phyloP scores from a whole-genome alignment of 2,113 vertebrate species.

The Psilopsiagon aymara region DNA sequence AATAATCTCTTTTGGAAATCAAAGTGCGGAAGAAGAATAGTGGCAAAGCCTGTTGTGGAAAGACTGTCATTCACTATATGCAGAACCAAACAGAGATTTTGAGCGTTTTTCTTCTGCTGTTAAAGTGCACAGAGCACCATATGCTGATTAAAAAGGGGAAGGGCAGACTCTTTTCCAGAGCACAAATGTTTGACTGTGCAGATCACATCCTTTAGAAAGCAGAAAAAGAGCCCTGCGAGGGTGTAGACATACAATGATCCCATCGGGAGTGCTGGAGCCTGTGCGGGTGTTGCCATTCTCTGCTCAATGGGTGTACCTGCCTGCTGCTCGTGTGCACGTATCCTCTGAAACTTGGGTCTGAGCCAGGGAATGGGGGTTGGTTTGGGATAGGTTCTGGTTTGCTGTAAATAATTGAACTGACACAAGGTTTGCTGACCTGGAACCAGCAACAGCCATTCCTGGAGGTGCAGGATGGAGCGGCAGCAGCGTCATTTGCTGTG shows the following conservation, averaged over 20 bases:
- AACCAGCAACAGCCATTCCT: not conserved
- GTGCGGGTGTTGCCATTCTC: not conserved
- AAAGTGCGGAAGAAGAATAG: not conserved
- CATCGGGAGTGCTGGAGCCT: not conserved
- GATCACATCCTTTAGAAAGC: conserved; percentile 9
- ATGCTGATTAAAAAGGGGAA: not conserved
- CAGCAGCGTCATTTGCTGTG: not conserved
- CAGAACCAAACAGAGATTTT: not conserved
- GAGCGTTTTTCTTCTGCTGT: not conserved
- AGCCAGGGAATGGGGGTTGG: not conserved
- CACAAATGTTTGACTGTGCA: not conserved
- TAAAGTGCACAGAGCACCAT: not conserved
- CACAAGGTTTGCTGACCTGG: not conserved
- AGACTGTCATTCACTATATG: not conserved
- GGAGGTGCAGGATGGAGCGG: not conserved
- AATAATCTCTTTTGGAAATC: not conserved
- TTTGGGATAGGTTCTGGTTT: not conserved
- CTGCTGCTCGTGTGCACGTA: not conserved
- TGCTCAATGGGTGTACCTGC: conserved; percentile 4
- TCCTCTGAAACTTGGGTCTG: not conserved
- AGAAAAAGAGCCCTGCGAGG: not conserved
- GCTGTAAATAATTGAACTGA: not conserved
- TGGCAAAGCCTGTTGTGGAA: not conserved
- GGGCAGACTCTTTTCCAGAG: not conserved
- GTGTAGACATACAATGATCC: not conserved